Evolutionary conservation across 23 tunicate species (phyloP).

Genomic region (Pegea sp.): DNA sequence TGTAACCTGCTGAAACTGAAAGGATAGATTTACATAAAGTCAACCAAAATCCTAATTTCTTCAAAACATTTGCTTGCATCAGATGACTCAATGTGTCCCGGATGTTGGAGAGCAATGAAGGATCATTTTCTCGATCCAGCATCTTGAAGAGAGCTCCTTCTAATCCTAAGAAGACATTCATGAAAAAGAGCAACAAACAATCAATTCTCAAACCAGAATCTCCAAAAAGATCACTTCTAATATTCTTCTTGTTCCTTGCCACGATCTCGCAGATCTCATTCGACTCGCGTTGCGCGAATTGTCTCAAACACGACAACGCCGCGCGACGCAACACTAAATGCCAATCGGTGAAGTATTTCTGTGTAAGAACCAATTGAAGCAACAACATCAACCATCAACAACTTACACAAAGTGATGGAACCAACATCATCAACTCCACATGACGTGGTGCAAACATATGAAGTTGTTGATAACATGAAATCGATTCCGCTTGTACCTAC

Average conservation of each 20-base stretch:
- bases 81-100: slow-evolving; percentile 67
- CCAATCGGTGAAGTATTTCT: slow-evolving; percentile 69
- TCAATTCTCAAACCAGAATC: too few species aligned
- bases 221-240: too few species aligned
- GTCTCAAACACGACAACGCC: slow-evolving; percentile 70
- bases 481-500: slow-evolving; percentile 91
- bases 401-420: slow-evolving; percentile 88
- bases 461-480: slow-evolving; percentile 71
- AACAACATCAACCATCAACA: not conserved
- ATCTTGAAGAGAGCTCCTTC: slow-evolving; percentile 80
- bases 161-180: slow-evolving; percentile 29
- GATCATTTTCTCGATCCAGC: slow-evolving; percentile 56
- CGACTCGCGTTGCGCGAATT: slow-evolving; percentile 77
- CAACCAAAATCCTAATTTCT: slow-evolving; percentile 68
- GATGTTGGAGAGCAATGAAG: slow-evolving; percentile 25
- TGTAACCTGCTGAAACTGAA: slow-evolving; percentile 73
- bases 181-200: too few species aligned
- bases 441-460: slow-evolving; percentile 96
- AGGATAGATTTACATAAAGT: slow-evolving; percentile 59
- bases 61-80: slow-evolving; percentile 34
- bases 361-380: not conserved
- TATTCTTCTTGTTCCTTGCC: too few species aligned
- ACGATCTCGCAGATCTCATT: slow-evolving; percentile 65
- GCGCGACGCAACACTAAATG: slow-evolving; percentile 73
- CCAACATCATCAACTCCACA: slow-evolving; percentile 54